Evolutionary conservation across 2,113 vertebrate genomes (phyloP).

Genomic region (Murina feae): DNA sequence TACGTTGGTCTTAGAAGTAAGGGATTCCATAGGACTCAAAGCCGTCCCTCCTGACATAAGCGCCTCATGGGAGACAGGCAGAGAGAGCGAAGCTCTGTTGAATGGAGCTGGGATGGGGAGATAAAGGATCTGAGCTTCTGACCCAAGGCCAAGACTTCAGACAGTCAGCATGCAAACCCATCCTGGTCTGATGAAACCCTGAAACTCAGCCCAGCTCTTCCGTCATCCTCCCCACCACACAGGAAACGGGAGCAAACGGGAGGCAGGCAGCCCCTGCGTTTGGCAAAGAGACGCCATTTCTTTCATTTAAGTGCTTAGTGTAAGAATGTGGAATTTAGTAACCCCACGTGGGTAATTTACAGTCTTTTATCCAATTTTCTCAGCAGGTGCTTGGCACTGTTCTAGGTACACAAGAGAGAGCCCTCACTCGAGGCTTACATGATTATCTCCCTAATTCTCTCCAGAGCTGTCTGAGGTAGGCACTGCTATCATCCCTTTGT

Average conservation of each 20-base stretch:
- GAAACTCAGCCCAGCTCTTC: not conserved
- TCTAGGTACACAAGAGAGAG: not conserved
- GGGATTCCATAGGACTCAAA: not conserved
- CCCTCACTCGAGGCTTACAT: not conserved
- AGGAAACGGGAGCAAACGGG: not conserved
- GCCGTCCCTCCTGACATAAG: not conserved
- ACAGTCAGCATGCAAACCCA: not conserved
- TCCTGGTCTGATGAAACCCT: not conserved
- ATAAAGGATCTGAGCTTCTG: not conserved
- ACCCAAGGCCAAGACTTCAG: not conserved
- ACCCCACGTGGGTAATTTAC: no score
- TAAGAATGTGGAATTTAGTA: not conserved
- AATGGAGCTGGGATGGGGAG: accelerated
- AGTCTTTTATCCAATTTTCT: not conserved
- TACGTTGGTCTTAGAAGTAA: not conserved
- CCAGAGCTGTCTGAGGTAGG: not conserved
- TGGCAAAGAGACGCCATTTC: not conserved
- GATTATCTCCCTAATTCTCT: not conserved
- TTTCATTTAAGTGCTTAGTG: not conserved
- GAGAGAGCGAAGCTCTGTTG: not conserved
- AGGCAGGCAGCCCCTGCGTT: not conserved
- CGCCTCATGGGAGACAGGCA: accelerated
- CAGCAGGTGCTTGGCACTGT: not conserved
- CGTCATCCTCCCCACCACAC: not conserved
- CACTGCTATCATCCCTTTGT: not conserved